Base-by-base conservation (phyloP, 1,140 invertebrate genomes). In the Paramacrobiotus metropolitanus region DNA sequence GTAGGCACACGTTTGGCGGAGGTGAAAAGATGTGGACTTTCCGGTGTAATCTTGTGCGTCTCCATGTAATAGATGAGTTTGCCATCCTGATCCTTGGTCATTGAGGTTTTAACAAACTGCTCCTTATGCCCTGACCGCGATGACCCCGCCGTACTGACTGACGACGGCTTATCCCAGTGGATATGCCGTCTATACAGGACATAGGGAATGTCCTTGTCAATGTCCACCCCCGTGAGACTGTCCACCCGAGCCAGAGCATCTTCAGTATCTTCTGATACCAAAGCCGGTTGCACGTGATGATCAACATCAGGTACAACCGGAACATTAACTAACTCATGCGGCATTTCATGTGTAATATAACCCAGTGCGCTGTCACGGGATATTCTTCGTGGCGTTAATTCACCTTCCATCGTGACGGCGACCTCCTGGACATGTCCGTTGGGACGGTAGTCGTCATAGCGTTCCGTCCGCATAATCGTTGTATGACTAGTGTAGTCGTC, bases 31-130 rank as follows among this genome's bases (percentile, higher is more conserved):
- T 55, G 48, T 28, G 48, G 48, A 24, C 48, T 55, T 55, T 55
- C 48, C 48, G 48, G 48, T 4, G 24, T 15, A 9, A 24, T 55
- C 24, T 55, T 55, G 48, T 55, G 48, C 24, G 48, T 55, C 48
- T 55, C 48, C 48, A 55, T 55, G 48, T 55, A 55, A 24, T 55
- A 55, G 48, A 55, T 55, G 4, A 55, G 9, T 20, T 28, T 55
- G 24, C 48, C 48, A 28, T 55, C 48, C 4, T 15, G 48, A 28
- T 55, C 48, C 28, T 55, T 55, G 15, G 48, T 20, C 15, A 24
- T 24, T 15, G 48, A 20, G 48, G 48, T 55, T 55, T 55, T 55
- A 24, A 55, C 48, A 24, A 55, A 55, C 48, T 55, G 48, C 24
- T 55, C 15, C 15, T 24, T 15, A 28, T 24, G 48, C 15, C 15